Conservation (phyloP, 2,113 vertebrate genomes). For the Saimiri boliviensis region DNA sequence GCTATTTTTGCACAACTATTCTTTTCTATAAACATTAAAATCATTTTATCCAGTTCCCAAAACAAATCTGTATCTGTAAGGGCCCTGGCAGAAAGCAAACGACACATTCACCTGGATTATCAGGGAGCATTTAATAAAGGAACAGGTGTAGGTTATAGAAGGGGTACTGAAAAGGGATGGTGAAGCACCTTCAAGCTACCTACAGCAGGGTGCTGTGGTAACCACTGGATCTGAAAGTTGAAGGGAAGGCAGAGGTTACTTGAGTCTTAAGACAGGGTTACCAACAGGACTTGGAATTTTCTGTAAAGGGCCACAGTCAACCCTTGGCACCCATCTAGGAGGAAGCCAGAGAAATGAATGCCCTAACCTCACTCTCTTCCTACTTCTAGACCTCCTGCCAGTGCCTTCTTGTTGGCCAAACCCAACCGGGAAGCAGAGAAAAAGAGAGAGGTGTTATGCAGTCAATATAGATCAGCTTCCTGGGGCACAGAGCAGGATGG, state of each 20-base stretch:
- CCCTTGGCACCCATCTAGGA: not conserved
- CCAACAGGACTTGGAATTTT: not conserved
- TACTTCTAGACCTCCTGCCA: not conserved
- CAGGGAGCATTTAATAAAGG: not conserved
- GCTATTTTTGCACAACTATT: not conserved
- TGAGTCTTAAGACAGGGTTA: not conserved
- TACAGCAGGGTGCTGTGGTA: not conserved
- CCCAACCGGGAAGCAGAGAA: not conserved
- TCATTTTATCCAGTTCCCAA: not conserved
- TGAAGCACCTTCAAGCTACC: not conserved
- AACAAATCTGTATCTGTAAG: not conserved
- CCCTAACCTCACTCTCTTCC: not conserved
- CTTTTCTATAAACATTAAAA: conserved; percentile 10
- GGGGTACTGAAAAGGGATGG: not conserved
- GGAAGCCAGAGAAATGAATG: not conserved
- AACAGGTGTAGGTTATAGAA: not conserved
- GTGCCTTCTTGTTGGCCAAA: not conserved
- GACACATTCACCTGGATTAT: not conserved
- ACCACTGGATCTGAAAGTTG: not conserved
- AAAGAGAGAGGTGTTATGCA: not conserved
- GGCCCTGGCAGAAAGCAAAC: not conserved
- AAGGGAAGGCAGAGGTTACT: not conserved
- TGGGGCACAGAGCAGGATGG: not conserved
- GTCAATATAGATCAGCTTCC: not conserved
- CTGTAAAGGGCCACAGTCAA: not conserved